Percentiles rank a stretch among this genome's conserved stretches.
These are phyloP conservation scores for Spermophilus dauricus DNA, from an alignment of 2,113 vertebrate genomes.

Conservation along the genomic window DNA sequence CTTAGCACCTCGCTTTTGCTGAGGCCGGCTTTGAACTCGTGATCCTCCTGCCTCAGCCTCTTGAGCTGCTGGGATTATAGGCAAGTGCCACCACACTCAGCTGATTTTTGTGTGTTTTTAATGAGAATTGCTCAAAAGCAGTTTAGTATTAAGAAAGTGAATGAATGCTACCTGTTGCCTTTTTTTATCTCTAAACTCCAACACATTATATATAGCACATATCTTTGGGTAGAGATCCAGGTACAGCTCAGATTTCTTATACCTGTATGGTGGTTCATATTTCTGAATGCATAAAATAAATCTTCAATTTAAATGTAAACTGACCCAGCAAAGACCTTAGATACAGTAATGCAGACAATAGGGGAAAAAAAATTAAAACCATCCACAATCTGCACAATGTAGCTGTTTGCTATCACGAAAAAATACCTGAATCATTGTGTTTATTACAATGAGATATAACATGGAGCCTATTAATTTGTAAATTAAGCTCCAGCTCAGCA, in stretches of 20 bases:
- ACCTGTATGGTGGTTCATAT: not conserved
- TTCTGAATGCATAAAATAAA: constrained; percentile 32
- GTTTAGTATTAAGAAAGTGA: constrained; percentile 44
- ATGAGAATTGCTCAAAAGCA: constrained; percentile 3
- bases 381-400: constrained; percentile 53
- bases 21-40: no score
- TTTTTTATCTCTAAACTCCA: constrained; percentile 43
- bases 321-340: constrained; percentile 54
- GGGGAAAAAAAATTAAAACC: not conserved
- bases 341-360: constrained; percentile 38
- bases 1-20: no score
- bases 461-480: constrained; percentile 59
- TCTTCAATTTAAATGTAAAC: constrained; percentile 62
- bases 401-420: constrained; percentile 51
- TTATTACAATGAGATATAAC: constrained; percentile 25
- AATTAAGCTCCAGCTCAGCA: constrained; percentile 61
- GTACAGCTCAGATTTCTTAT: not conserved
- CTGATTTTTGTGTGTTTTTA: not conserved
- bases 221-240: constrained; percentile 1
- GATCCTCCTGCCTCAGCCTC: no score
- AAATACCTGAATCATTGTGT: constrained; percentile 26
- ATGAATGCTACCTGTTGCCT: constrained; percentile 14
- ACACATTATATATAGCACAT: not conserved
- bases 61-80: no score
- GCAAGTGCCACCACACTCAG: no score